A percentile compares a stretch with the other conserved stretches of the same genome.
These are phyloP conservation scores for Phymorhynchus buccinoides DNA, from an alignment of 1,140 invertebrate genomes.

Conservation along the genomic window DNA sequence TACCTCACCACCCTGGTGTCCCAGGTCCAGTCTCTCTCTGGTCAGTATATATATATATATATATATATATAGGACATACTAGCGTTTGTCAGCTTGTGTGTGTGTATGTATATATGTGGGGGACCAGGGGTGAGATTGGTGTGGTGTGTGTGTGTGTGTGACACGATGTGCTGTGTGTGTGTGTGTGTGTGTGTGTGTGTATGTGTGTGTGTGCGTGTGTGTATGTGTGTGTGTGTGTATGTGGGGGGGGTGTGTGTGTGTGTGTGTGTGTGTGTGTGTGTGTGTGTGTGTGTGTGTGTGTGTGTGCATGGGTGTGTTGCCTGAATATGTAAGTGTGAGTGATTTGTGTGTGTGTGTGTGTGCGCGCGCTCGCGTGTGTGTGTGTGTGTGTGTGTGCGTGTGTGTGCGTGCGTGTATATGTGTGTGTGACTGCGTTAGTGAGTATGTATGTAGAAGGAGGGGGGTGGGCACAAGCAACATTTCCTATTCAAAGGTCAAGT, in stretches of 20 bases:
- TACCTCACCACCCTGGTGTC: too few relatives aligned
- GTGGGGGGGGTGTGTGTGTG: not conserved
- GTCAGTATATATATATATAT: too few relatives aligned
- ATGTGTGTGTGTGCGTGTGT: not conserved
- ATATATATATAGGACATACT: too few relatives aligned
- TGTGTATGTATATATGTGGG: too few relatives aligned
- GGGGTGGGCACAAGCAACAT: too few relatives aligned
- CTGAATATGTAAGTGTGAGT: not conserved
- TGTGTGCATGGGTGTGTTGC: not conserved
- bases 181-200: too few relatives aligned
- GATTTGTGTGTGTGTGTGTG: not conserved
- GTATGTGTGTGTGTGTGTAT: not conserved
- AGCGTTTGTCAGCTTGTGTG: too few relatives aligned
- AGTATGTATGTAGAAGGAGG: not conserved
- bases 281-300: not conserved
- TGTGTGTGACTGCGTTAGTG: not conserved
- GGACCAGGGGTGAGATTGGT: too few relatives aligned
- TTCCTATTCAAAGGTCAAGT: too few relatives aligned
- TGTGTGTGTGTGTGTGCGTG: constrained; percentile 1
- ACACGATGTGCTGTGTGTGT: too few relatives aligned
- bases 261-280: not conserved
- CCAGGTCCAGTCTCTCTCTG: too few relatives aligned
- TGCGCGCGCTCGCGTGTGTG: not conserved
- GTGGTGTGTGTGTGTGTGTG: too few relatives aligned
- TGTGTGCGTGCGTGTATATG: not conserved